phyloP scores from a whole-genome alignment of 30 jellyfish, hydroid and myxozoan genomes.

The Turritopsis rubra region DNA sequence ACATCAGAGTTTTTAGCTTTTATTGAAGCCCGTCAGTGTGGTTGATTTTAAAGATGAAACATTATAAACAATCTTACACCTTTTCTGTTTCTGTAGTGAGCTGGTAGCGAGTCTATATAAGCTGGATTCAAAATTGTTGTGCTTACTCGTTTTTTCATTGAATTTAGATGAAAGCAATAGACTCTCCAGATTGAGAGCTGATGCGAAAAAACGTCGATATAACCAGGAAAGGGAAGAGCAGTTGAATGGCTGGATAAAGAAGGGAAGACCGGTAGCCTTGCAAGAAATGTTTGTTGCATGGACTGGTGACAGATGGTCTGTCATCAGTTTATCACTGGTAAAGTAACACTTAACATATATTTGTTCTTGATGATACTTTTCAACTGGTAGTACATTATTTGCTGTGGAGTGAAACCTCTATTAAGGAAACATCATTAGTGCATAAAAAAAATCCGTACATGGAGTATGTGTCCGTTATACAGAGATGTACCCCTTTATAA shows the following conservation, averaged over 20 bases:
- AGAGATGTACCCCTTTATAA: too few species aligned
- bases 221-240: constrained; percentile 43
- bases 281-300: constrained; percentile 66
- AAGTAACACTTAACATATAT: constrained; percentile 16
- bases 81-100: too few species aligned
- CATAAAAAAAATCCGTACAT: too few species aligned
- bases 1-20: too few species aligned
- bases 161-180: constrained; percentile 44
- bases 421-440: not conserved
- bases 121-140: too few species aligned
- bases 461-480: too few species aligned
- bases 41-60: too few species aligned
- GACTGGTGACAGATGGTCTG: constrained; percentile 60
- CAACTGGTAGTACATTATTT: not conserved
- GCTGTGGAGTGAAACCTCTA: not conserved
- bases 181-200: constrained; percentile 59
- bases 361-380: not conserved
- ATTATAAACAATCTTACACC: too few species aligned
- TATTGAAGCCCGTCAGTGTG: too few species aligned
- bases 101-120: too few species aligned
- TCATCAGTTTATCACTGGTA: constrained; percentile 63
- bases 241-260: constrained; percentile 31
- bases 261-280: constrained; percentile 63
- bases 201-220: constrained; percentile 55
- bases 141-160: not conserved